Evolutionary conservation across 2,888 invertebrate species (phyloP), one percentile per base, ranked within the genome.

Genomic region (Drosophila merina): DNA sequence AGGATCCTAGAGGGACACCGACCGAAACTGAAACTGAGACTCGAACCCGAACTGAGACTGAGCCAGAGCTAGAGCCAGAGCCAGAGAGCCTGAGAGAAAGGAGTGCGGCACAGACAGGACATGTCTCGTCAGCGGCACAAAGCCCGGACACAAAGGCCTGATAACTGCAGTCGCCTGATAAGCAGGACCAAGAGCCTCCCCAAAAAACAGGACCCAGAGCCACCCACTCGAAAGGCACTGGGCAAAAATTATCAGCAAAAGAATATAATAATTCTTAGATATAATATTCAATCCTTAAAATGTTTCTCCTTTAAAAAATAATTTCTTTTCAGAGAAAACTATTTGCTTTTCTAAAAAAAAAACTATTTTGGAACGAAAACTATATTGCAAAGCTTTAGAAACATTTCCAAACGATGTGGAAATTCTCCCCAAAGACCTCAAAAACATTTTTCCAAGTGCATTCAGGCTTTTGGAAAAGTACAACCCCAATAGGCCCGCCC

Each of bases 101-200:
- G 20, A 14, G 30, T n/a, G 36, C 63, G 38, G 12, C 52, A 25
- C 52, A 66, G 66, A 66, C 60, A 72, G 70, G 70, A 70, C 70
- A 71, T 70, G 71, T 72, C 72, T 71, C 72, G 59, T 72, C 72
- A 72, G 55, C 62, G 71, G 62, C 70, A 70, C 71, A 70, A 64
- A 64, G 69, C 69, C 54, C 45, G 33, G 40, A 45, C 62, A 70
- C 70, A 70, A 71, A 71, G 71, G 71, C 63, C 72, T 73, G 72
- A 72, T 72, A 72, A 73, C 72, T 72, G 71, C 66, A 72, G 64
- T 64, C 64, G 64, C 64, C 64, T 54, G 64, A 64, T 64, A 64
- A 64, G 64, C 64, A 38, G 28, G 28, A 28, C 45, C 67, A 57
- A 45, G 20, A 47, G 36, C n/a, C 12, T 36, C 2, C 36, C 36